phyloP scores from a whole-genome alignment of 2,797 vertebrate species.

The Poecilia wingei region DNA sequence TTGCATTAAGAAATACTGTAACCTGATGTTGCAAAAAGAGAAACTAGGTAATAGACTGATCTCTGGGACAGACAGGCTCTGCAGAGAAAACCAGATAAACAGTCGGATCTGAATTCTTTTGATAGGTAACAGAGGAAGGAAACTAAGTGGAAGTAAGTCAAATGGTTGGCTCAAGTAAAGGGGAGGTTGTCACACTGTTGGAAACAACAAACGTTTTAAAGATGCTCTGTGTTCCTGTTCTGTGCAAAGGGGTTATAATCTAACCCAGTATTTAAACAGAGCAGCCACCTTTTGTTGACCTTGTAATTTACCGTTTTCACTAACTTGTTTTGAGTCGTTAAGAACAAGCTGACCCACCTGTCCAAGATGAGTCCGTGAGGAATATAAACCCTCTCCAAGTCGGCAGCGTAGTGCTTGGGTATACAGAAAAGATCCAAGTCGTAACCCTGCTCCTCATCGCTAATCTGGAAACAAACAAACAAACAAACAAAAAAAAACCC shows the following conservation, averaged over 20 bases:
- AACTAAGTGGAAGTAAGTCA: neutral
- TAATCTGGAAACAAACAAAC: constrained; percentile 84
- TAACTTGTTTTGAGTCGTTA: neutral
- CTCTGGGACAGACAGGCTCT: neutral
- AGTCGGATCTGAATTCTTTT: neutral
- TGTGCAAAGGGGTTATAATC: neutral
- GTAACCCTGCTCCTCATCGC: constrained; percentile 95
- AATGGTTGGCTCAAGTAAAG: neutral
- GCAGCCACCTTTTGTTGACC: neutral
- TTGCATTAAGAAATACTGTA: neutral
- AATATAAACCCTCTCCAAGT: constrained; percentile 96
- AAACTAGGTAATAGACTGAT: neutral
- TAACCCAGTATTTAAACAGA: neutral
- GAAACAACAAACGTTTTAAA: neutral
- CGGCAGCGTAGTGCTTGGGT: constrained; percentile 93
- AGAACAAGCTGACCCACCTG: constrained; percentile 81
- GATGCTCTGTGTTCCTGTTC: neutral
- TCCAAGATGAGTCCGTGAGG: constrained; percentile 98
- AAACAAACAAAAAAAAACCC: neutral
- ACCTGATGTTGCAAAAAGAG: neutral
- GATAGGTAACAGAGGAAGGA: neutral
- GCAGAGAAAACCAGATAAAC: neutral
- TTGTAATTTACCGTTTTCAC: neutral
- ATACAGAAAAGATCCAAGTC: constrained; percentile 98
- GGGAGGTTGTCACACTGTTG: neutral